Base-by-base conservation (phyloP, 2,888 invertebrate species). In the Cremastinae sp. region DNA sequence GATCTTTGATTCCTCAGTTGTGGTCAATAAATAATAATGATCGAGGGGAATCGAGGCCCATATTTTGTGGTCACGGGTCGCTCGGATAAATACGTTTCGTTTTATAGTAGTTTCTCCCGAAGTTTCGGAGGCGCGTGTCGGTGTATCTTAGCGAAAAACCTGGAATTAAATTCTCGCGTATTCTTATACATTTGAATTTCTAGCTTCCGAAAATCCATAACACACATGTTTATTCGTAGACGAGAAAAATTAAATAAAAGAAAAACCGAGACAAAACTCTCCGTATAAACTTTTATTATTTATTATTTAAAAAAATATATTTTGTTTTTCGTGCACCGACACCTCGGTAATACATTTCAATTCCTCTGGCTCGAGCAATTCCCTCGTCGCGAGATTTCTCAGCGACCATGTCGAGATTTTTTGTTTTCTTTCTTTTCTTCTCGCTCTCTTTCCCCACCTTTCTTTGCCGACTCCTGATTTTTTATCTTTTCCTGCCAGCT, bases 331-430 rank as follows among this genome's bases (percentile, higher is more conserved):
- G 20, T 22, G 45, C 51, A 61, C 38, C 12, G 38, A 75, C 54
- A 58, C 66, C 66, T 59, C 79, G 82, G 81, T 83, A 83, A n/a
- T n/a, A 81, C 75, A 79, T 79, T 80, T 74, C 78, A 83, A 83
- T 83, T 84, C 79, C 80, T 74, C 83, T 78, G 74, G 79, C 74
- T 51, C 69, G 70, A 51, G 64, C 59, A 59, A 76, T 74, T 45
- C 74, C 61, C 77, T 49, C 43, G 51, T 28, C 59, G 20, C 16
- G 49, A 49, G 16, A 36, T 75, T 62, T 53, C 59, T 58, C 61
- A 61, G 20, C 43, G 34, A 56, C 56, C 14, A 34, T 49, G n/a
- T 34, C 16, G 43, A 75, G 70, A 22, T 22, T 34, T 61, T 68
- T 38, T 45, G n/a, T 10, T 47, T 9, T 34, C 7, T 49, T 12